Conservation (phyloP, 2,113 vertebrate species). For the Colistium nudipinnis region DNA sequence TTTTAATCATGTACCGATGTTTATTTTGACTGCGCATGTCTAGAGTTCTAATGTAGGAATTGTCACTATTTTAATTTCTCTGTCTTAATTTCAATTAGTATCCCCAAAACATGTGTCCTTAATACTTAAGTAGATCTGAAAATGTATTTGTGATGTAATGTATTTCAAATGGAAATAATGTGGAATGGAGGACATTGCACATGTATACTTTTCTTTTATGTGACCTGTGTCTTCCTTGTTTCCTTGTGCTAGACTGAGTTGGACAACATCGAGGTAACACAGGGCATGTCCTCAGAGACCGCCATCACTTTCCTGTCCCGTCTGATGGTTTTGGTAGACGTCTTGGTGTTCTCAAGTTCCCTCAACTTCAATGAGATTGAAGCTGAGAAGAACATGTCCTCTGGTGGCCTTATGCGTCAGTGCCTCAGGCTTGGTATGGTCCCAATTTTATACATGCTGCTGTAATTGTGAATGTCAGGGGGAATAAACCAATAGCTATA, state of each 20-base stretch:
- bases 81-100: not conserved
- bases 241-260: slow-evolving; percentile 87
- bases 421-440: slow-evolving; percentile 88
- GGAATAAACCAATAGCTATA: slow-evolving; percentile 13
- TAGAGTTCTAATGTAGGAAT: slow-evolving; percentile 90
- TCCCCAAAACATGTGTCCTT: not conserved
- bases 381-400: slow-evolving; percentile 99
- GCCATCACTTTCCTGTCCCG: slow-evolving; percentile 95
- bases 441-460: not conserved
- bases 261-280: slow-evolving; percentile 95
- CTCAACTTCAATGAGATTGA: slow-evolving; percentile 99
- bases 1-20: slow-evolving; percentile 81
- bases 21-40: slow-evolving; percentile 80
- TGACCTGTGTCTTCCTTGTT: slow-evolving; percentile 7
- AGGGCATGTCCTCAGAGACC: slow-evolving; percentile 97
- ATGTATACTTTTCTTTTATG: slow-evolving; percentile 13
- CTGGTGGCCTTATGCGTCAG: slow-evolving; percentile 96
- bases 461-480: slow-evolving; percentile 4
- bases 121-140: slow-evolving; percentile 6
- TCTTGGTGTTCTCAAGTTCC: slow-evolving; percentile 95
- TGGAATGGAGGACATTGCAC: not conserved
- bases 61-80: slow-evolving; percentile 75
- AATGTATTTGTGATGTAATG: not conserved
- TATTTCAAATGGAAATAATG: not conserved
- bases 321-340: slow-evolving; percentile 98